phyloP scores from a whole-genome alignment of 2,797 vertebrate genomes.

The Mycteria americana region DNA sequence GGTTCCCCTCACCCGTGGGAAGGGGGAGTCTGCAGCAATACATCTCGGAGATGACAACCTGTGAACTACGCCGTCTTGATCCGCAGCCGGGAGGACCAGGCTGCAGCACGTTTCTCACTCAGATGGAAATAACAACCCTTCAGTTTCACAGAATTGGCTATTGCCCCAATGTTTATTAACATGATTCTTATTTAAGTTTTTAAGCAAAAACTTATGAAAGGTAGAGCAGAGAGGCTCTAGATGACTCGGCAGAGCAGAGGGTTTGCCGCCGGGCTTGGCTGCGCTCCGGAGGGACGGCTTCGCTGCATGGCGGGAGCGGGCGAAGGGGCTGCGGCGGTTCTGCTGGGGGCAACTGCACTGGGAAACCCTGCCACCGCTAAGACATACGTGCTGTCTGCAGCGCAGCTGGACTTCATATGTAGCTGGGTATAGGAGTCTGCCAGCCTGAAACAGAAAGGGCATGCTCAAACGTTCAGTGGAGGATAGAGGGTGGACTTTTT shows the following conservation, averaged over 20 bases:
- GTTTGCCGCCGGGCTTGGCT: rapidly evolving
- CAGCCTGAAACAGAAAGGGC: neutral
- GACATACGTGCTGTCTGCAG: rapidly evolving
- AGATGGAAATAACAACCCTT: neutral
- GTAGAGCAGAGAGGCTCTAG: neutral
- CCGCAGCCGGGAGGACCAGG: neutral
- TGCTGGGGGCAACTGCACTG: rapidly evolving
- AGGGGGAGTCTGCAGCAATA: neutral
- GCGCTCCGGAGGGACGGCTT: rapidly evolving
- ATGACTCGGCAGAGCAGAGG: rapidly evolving
- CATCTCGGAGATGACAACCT: neutral
- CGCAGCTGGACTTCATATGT: rapidly evolving
- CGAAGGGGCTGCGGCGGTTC: rapidly evolving
- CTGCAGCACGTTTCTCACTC: neutral
- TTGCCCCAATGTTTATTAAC: neutral
- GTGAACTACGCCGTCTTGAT: neutral
- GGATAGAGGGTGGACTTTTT: neutral
- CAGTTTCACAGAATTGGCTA: rapidly evolving
- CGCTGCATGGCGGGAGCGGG: rapidly evolving
- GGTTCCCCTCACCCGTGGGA: neutral
- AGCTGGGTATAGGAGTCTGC: rapidly evolving
- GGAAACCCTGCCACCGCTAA: rapidly evolving
- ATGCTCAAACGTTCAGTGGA: neutral
- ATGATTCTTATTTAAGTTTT: rapidly evolving
- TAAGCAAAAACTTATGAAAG: neutral